phyloP scores from a whole-genome alignment of 1,140 invertebrate species.

The Drosophila insularis region DNA sequence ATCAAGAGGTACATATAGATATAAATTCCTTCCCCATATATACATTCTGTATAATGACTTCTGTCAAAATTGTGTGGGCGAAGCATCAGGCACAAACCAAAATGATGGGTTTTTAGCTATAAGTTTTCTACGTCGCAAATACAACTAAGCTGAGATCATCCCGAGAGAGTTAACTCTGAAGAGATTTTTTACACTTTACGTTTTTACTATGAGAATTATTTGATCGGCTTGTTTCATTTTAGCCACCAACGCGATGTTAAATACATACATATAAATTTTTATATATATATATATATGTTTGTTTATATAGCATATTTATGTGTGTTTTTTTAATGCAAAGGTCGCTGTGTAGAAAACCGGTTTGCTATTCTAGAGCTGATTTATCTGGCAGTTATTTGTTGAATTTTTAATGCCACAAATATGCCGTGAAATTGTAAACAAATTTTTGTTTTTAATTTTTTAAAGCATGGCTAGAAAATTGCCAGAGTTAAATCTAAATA shows the following conservation, averaged over 20 bases:
- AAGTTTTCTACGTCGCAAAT: constrained; percentile 56
- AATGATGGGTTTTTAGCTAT: constrained; percentile 22
- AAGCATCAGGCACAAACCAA: constrained; percentile 41
- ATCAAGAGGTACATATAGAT: neutral
- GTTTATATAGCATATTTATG: constrained; percentile 26
- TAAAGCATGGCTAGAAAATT: constrained; percentile 40
- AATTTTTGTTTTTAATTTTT: constrained; percentile 27
- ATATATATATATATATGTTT: constrained; percentile 32
- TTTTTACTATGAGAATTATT: constrained; percentile 60
- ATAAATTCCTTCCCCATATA: constrained; percentile 4
- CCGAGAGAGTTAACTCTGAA: constrained; percentile 9
- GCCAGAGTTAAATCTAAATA: constrained; percentile 28
- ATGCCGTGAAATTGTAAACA: constrained; percentile 77
- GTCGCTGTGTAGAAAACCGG: constrained; percentile 60
- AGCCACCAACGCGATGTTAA: constrained; percentile 66
- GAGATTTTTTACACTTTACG: constrained; percentile 21
- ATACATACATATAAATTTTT: constrained; percentile 14
- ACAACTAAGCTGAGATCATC: constrained; percentile 65
- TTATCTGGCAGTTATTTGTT: constrained; percentile 52
- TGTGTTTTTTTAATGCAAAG: constrained; percentile 68
- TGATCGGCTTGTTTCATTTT: constrained; percentile 59
- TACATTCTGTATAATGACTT: neutral
- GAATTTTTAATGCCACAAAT: constrained; percentile 75
- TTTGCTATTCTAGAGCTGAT: constrained; percentile 41
- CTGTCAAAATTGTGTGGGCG: constrained; percentile 34